phyloP scores from a whole-genome alignment of 2,113 vertebrate species.

The Herpetotheres cachinnans region DNA sequence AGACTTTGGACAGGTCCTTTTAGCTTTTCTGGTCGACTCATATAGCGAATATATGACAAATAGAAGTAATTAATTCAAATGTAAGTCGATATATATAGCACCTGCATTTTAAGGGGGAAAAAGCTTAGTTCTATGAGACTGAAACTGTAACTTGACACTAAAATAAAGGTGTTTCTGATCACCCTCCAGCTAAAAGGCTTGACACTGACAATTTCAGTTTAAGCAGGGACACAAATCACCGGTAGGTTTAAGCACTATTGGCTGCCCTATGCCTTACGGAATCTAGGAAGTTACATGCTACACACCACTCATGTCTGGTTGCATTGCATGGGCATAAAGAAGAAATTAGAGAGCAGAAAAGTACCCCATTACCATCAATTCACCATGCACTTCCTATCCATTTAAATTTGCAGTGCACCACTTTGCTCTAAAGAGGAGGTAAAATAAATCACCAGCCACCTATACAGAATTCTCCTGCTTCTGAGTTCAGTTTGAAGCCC shows the following conservation, averaged over 20 bases:
- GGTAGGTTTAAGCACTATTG: background rate
- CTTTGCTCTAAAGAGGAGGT: background rate
- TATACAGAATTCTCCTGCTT: background rate
- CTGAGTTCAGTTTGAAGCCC: background rate
- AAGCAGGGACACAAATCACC: background rate
- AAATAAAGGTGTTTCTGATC: background rate
- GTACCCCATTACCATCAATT: background rate
- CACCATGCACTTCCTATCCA: background rate
- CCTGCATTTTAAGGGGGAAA: background rate
- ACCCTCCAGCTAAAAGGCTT: background rate
- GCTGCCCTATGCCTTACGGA: background rate
- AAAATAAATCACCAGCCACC: background rate
- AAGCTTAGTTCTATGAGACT: background rate
- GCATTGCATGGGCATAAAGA: background rate
- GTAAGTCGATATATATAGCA: background rate
- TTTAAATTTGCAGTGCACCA: background rate
- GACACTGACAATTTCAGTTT: background rate
- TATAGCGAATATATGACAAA: background rate
- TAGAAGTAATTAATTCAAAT: background rate
- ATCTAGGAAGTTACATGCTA: background rate
- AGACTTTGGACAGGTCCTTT: background rate
- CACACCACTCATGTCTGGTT: background rate
- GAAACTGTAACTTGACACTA: background rate
- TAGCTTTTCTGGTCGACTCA: background rate
- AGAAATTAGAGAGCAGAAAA: background rate